phyloP scores from a whole-genome alignment of 1,140 invertebrate genomes.

The Sinonovacula constricta region DNA sequence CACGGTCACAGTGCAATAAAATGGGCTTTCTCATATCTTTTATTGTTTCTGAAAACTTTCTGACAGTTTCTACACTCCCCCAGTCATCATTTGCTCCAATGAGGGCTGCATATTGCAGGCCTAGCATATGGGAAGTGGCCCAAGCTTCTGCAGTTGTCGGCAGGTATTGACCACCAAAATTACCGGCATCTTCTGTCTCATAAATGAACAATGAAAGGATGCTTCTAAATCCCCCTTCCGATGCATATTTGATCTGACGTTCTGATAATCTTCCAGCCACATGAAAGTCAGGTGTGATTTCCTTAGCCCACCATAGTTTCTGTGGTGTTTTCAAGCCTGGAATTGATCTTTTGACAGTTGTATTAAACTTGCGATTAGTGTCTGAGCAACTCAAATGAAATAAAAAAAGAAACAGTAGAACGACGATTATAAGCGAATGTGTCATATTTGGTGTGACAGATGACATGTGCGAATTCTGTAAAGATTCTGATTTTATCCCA shows the following conservation, averaged over 20 bases:
- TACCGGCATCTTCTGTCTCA: conserved; percentile 53
- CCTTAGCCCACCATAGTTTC: conserved; percentile 74
- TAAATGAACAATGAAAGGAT: conserved; percentile 67
- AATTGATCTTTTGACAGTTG: conserved; percentile 31
- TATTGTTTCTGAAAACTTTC: conserved; percentile 57
- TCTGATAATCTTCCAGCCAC: conserved; percentile 68
- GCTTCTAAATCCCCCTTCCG: conserved; percentile 69
- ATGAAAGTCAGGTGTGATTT: conserved; percentile 68
- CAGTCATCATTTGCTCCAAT: conserved; percentile 63
- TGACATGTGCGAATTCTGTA: too few relatives aligned
- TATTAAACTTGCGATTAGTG: conserved; percentile 27
- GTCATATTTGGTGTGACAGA: too few relatives aligned
- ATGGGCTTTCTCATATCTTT: conserved; percentile 58
- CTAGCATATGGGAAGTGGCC: conserved; percentile 51
- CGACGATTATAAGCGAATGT: too few relatives aligned
- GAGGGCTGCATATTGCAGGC: conserved; percentile 59
- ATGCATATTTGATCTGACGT: conserved; percentile 69
- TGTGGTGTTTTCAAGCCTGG: conserved; percentile 63
- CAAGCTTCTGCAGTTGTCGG: conserved; percentile 58
- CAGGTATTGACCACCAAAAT: conserved; percentile 63
- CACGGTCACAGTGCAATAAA: conserved; percentile 64
- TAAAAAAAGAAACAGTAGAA: neutral
- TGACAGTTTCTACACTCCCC: conserved; percentile 58
- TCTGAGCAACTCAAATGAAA: neutral
- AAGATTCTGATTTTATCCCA: too few relatives aligned